Base-by-base conservation (phyloP, 2,113 vertebrate genomes). In the Patagioenas fasciata region DNA sequence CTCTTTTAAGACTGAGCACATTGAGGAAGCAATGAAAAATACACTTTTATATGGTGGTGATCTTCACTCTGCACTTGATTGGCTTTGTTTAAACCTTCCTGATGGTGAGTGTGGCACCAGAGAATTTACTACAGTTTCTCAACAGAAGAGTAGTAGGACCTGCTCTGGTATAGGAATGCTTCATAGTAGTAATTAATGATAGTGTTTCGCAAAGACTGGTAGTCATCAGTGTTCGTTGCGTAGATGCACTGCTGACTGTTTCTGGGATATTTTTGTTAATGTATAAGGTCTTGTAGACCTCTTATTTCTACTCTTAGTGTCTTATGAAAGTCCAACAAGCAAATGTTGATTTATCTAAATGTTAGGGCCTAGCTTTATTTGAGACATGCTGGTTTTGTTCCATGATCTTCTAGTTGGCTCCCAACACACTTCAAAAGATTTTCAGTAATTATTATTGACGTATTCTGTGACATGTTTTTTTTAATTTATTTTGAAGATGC, bases 11-110 rank as follows among this genome's bases (percentile, higher is more conserved):
- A 98, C 98, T 25, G 99, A 99, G 31, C 99, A 99, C 95, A 99
- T 99, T 51, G 99, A 99, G 95, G 99, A 99, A 95, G 99, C 99
- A 24, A 99, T 99, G 99, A 99, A 99, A 96, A 99, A 98, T 88
- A 99, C 99, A 6, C 97, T 99, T 69, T 94, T 99, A 20, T 98
- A 99, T 21, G 99, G 99, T 70, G 99, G 99, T 18, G 99, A 99
- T 96, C 99, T 99, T 80, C 99, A 99, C 96, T 99, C 99, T 78
- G 99, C 99, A 11, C 98, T 99, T 58, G 99, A 99, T 42, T 99
- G 99, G 99, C 98, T 99, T 67, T 99, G 99, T 97, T 98, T 99
- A 73, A 99, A 99, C 82, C 99, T 99, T 72, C 98, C 98, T 77
- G 99, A 99, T 42, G 98, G 99, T 99, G 98, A 97, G 79, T 58